phyloP scores from a whole-genome alignment of 2,888 invertebrate genomes.

The Isoperla grammatica region DNA sequence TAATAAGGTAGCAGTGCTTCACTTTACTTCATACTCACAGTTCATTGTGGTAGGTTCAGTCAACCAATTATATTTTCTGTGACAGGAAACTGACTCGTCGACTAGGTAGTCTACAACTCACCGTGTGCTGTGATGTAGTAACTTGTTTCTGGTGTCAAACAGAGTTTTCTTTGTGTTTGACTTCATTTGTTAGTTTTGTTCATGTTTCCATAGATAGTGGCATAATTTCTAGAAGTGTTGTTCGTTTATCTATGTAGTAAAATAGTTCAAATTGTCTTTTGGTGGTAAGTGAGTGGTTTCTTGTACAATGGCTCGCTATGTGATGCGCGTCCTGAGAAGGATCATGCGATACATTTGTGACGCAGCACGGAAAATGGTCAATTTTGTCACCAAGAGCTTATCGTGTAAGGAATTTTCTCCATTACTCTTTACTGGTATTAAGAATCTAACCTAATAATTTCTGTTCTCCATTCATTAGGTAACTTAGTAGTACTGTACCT shows the following conservation, averaged over 20 bases:
- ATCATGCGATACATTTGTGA: conserved; percentile 31
- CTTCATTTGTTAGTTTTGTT: not conserved
- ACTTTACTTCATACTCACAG: not conserved
- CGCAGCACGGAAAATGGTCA: conserved; percentile 30
- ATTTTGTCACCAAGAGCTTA: conserved; percentile 26
- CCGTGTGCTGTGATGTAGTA: too few relatives aligned
- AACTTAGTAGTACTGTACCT: too few relatives aligned
- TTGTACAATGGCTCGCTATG: conserved; percentile 15
- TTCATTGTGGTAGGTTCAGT: not conserved
- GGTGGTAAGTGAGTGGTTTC: not conserved
- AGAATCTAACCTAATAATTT: too few relatives aligned
- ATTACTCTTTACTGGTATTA: too few relatives aligned
- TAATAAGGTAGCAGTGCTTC: not conserved
- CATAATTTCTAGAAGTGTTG: not conserved
- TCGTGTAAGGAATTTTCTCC: conserved; percentile 19
- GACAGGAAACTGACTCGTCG: too few relatives aligned
- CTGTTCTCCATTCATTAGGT: too few relatives aligned
- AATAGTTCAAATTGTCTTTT: not conserved
- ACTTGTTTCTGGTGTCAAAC: too few relatives aligned
- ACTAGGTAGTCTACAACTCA: too few relatives aligned
- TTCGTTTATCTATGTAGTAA: too few relatives aligned
- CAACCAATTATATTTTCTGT: not conserved
- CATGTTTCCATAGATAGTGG: not conserved
- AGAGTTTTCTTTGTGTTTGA: too few relatives aligned
- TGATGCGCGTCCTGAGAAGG: conserved; percentile 21